These are phyloP conservation scores for Eupithecia tripunctaria DNA, from an alignment of 2,888 invertebrate genomes.

Conservation along the genomic window DNA sequence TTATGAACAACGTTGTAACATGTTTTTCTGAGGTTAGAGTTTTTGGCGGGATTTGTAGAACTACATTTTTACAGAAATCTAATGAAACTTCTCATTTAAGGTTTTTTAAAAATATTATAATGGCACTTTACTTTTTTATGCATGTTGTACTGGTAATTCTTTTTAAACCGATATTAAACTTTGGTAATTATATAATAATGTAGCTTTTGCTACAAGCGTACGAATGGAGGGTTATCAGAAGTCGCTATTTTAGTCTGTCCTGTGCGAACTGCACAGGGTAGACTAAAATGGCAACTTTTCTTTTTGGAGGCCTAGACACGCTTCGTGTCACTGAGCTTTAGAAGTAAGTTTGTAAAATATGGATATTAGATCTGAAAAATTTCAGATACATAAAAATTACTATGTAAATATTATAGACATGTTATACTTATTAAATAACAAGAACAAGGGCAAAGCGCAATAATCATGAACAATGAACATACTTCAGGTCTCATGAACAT, in stretches of 20 bases:
- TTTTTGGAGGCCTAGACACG: not conserved
- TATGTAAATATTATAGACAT: no score
- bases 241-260: no score
- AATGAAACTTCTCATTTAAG: not conserved
- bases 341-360: not conserved
- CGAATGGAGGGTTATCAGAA: no score
- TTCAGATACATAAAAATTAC: no score
- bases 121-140: not conserved
- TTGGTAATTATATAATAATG: not conserved
- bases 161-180: not conserved
- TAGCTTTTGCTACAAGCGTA: not conserved
- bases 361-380: no score
- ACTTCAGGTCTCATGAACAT: not conserved
- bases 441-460: not conserved
- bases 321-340: not conserved
- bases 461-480: slow-evolving; percentile 5
- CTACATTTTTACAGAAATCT: not conserved
- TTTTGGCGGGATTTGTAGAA: not conserved
- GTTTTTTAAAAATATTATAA: not conserved
- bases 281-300: not conserved
- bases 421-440: not conserved
- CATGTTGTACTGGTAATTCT: not conserved
- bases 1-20: not conserved
- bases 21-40: not conserved
- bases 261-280: not conserved